A percentile compares a stretch with the other conserved stretches of the same genome.
These are phyloP conservation scores for Formica aserva DNA, from an alignment of 2,888 invertebrate species.

Conservation along the genomic window DNA sequence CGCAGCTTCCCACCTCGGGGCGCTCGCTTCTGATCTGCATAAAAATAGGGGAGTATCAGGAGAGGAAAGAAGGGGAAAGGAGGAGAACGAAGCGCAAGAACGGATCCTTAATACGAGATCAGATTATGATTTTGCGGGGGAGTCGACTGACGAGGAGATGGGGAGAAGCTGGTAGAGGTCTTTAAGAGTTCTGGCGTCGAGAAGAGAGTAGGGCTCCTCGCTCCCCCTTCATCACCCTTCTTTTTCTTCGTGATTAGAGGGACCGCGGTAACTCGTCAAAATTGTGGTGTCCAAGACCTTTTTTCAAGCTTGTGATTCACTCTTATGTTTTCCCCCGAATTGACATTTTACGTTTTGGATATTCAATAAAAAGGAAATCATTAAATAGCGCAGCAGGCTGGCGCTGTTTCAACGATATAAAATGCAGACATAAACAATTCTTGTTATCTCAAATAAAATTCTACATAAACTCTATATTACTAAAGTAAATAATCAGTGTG, in stretches of 20 bases:
- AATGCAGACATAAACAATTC: background rate
- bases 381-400: background rate
- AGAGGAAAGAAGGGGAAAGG: background rate
- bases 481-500: background rate
- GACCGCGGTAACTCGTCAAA: slow-evolving; percentile 69
- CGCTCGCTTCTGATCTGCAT: slow-evolving; percentile 84
- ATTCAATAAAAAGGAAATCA: background rate
- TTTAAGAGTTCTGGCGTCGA: slow-evolving; percentile 73
- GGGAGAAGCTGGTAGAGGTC: slow-evolving; percentile 69
- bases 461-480: background rate
- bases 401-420: background rate
- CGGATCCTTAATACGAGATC: slow-evolving; percentile 84
- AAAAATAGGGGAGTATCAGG: slow-evolving; percentile 81
- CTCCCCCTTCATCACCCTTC: slow-evolving; percentile 38
- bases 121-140: slow-evolving; percentile 84
- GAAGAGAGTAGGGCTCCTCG: slow-evolving; percentile 68
- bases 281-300: slow-evolving; percentile 55
- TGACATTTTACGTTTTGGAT: background rate
- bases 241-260: slow-evolving; percentile 63
- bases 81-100: slow-evolving; percentile 56
- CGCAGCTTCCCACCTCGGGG: slow-evolving; percentile 83
- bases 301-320: slow-evolving; percentile 7
- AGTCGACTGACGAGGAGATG: slow-evolving; percentile 70
- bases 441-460: background rate
- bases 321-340: background rate